Percentiles rank a stretch among this genome's conserved stretches.
These are phyloP conservation scores for Premnoplex brunnescens DNA, from an alignment of 2,797 vertebrate species.

Conservation along the genomic window DNA sequence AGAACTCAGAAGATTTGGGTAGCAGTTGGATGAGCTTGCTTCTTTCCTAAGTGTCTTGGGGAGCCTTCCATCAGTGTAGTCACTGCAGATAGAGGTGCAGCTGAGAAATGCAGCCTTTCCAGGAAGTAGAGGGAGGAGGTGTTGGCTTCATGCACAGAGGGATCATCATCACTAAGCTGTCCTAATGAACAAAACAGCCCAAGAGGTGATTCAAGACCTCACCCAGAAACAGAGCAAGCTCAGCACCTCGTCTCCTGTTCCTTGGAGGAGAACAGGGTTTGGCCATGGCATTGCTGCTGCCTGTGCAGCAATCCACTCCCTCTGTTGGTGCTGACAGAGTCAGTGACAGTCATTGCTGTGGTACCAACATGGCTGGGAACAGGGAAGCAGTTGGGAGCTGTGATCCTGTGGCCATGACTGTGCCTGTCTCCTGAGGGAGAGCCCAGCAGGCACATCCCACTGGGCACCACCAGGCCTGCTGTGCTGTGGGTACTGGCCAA, in stretches of 20 bases:
- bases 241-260: background rate
- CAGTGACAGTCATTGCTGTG: background rate
- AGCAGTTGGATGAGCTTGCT: background rate
- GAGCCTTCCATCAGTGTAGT: background rate
- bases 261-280: background rate
- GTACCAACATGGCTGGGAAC: background rate
- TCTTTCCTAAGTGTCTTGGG: background rate
- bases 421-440: fast-evolving
- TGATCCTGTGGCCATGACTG: background rate
- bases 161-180: background rate
- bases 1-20: background rate
- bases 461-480: background rate
- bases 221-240: background rate
- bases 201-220: background rate
- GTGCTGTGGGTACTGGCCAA: background rate
- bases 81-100: background rate
- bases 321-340: background rate
- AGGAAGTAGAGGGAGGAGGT: background rate
- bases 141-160: background rate
- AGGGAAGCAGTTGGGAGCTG: fast-evolving
- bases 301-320: background rate
- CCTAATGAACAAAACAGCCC: background rate
- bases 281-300: background rate
- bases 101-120: background rate
- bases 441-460: background rate